Evolutionary conservation across 2,113 vertebrate species (phyloP), one percentile per base, ranked within the genome.

Genomic region (Aplodontia rufa): DNA sequence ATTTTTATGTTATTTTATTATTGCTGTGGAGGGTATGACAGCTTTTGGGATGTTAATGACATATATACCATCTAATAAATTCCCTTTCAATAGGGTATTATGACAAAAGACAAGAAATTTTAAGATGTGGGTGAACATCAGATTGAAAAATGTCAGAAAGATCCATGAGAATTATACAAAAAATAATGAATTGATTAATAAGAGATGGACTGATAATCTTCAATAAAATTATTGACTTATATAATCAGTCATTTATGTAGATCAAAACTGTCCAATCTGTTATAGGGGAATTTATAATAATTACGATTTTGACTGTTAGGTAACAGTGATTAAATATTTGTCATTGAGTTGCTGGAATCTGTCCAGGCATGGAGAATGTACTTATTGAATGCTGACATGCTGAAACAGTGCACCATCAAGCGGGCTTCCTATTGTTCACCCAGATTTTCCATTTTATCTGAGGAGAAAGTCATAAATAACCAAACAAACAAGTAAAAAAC

Each of bases 281-380:
- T 74, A 80, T 91, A 58, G 6, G 12, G 79, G 66, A 64, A 55
- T 93, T 83, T 45, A 20, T 74, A 95, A 26, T 74, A 95, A 20
- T 30, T 84, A 51, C 68, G 53, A 80, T 45, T 88, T 40, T 85
- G 66, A 71, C 0, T 35, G 0, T 45, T 51, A 53, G 3, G 42
- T 35, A 12, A 11, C 85, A 51, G 76, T 53, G 5, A 91, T 62
- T 55, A 80, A 75, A 68, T 71, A 75, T 69, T 80, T 80, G 72
- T 64, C 45, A 69, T 47, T 40, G 74, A 83, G 49, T 62, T 37
- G 8, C n/a, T 89, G 32, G 26, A 87, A 71, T 71, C 14, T 66
- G 28, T 84, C 80, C 12, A 66, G 22, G 22, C 13, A 30, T 55
- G 45, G 6, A 62, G 81, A 8, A 80, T n/a, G 60, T 91, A 53